These are phyloP conservation scores for Oedothorax gibbosus DNA, from an alignment of 1,140 invertebrate species.

Conservation along the genomic window DNA sequence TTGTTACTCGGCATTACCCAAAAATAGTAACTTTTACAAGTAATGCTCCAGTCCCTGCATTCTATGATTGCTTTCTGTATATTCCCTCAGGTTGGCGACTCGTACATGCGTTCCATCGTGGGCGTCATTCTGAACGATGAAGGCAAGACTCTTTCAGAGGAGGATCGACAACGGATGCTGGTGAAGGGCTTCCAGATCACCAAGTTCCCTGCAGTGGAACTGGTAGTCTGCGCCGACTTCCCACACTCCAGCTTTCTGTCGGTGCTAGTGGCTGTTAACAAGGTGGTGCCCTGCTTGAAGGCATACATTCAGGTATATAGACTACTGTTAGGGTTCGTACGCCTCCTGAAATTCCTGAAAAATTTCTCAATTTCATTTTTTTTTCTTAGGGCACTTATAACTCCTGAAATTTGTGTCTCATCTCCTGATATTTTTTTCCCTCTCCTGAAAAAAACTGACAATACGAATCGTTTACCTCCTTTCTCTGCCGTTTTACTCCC, in stretches of 20 bases:
- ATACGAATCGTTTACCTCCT: no score
- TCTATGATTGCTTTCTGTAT: no score
- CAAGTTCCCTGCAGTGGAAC: slow-evolving; percentile 68
- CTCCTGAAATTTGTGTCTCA: no score
- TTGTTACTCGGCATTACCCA: no score
- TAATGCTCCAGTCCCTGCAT: no score
- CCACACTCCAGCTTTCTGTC: slow-evolving; percentile 69
- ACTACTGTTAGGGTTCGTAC: not conserved
- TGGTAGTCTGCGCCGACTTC: slow-evolving; percentile 69
- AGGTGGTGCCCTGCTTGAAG: slow-evolving; percentile 69
- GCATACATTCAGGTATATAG: slow-evolving; percentile 68
- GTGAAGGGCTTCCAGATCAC: slow-evolving; percentile 67
- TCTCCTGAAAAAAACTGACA: no score
- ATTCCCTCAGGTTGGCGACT: slow-evolving; percentile 66
- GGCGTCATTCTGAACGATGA: slow-evolving; percentile 67
- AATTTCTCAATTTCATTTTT: not conserved
- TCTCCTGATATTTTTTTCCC: not conserved
- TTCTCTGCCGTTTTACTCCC: no score
- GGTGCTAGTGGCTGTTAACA: slow-evolving; percentile 69
- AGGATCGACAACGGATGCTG: slow-evolving; percentile 59
- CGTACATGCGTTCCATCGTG: slow-evolving; percentile 68
- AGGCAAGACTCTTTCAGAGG: slow-evolving; percentile 62
- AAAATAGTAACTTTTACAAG: no score
- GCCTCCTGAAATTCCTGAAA: no score
- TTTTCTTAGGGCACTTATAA: not conserved